These are phyloP conservation scores for Acanthis flammea DNA, from an alignment of 2,797 vertebrate genomes.

Conservation along the genomic window DNA sequence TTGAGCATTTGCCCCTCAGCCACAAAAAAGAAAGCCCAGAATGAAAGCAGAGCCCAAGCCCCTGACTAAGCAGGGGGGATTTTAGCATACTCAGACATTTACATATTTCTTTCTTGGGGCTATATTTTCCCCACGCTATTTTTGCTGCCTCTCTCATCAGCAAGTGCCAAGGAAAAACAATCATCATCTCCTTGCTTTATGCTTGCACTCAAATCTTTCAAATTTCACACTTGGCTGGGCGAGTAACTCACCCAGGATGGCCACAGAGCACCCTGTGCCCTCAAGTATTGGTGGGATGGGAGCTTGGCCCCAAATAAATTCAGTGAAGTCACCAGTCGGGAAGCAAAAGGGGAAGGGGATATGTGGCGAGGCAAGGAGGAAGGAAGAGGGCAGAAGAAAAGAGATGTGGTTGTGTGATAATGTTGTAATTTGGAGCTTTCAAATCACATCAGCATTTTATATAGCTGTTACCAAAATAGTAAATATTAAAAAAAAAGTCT, in stretches of 20 bases:
- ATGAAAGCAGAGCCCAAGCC: accelerated
- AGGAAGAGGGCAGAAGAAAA: constrained; percentile 30
- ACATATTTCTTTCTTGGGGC: constrained; percentile 13
- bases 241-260: not conserved
- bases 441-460: not conserved
- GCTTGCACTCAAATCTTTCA: not conserved
- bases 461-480: not conserved
- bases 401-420: not conserved
- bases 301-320: not conserved
- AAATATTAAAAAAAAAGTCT: not conserved
- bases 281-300: accelerated
- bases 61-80: not conserved
- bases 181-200: not conserved
- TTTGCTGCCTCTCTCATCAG: not conserved
- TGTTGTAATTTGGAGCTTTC: not conserved
- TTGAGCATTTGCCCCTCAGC: not conserved
- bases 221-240: accelerated
- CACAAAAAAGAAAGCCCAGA: not conserved
- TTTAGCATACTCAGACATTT: not conserved
- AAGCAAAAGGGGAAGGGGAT: not conserved
- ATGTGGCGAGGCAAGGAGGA: accelerated
- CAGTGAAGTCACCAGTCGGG: not conserved
- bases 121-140: not conserved
- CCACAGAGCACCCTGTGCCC: not conserved
- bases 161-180: accelerated